Percentiles rank a stretch among this genome's conserved stretches.
These are phyloP conservation scores for Nettapus auritus DNA, from an alignment of 2,113 vertebrate genomes.

Conservation along the genomic window DNA sequence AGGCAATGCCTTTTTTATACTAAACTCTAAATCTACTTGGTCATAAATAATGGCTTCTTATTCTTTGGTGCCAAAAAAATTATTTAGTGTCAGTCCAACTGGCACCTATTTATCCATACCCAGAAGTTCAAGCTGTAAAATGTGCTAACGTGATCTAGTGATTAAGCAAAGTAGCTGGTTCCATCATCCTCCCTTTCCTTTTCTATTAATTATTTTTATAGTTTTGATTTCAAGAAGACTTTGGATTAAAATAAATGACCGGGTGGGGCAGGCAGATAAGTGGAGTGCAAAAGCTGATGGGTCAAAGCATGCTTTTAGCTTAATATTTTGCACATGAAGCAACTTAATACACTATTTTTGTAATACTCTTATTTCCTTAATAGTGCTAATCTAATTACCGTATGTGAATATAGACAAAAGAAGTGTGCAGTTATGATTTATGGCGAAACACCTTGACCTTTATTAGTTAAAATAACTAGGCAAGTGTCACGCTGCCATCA, in stretches of 20 bases:
- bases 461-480: conserved; percentile 67
- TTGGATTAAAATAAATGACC: conserved; percentile 70
- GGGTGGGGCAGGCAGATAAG: conserved; percentile 64
- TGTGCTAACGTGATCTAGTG: conserved; percentile 59
- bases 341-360: conserved; percentile 58
- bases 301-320: conserved; percentile 67
- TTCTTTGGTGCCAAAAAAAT: conserved; percentile 42
- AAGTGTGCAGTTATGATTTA: conserved; percentile 63
- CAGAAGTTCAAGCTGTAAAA: conserved; percentile 65
- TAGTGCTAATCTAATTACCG: conserved; percentile 68
- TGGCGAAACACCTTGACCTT: conserved; percentile 68
- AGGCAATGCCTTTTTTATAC: background rate
- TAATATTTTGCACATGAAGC: conserved; percentile 70
- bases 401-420: conserved; percentile 61
- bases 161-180: conserved; percentile 74
- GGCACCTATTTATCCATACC: conserved; percentile 38
- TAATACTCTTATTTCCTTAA: conserved; percentile 65
- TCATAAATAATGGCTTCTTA: background rate
- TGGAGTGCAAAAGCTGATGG: conserved; percentile 44
- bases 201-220: conserved; percentile 61
- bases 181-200: conserved; percentile 54
- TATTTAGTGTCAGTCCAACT: conserved; percentile 57
- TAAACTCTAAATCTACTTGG: conserved; percentile 25
- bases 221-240: conserved; percentile 65
- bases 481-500: conserved; percentile 34